Evolutionary conservation across 2,113 vertebrate species (phyloP).

Genomic region (Tylochromis polylepis): DNA sequence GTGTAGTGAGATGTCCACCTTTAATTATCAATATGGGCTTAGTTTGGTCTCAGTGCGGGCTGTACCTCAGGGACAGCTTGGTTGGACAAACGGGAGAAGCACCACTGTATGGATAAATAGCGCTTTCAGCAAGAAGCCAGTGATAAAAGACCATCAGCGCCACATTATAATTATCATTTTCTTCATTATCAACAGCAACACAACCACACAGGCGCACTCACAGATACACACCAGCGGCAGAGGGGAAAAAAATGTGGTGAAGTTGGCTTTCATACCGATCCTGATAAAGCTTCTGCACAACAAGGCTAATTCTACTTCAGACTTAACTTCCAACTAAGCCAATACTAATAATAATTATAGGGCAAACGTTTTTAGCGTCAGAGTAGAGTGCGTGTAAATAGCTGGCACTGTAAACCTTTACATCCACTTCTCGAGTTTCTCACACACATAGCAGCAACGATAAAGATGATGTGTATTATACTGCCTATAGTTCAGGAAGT

Average conservation of each 20-base stretch:
- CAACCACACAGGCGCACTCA: neutral
- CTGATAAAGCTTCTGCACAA: constrained; percentile 36
- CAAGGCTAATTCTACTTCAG: constrained; percentile 41
- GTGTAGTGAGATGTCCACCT: neutral
- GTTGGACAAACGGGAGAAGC: constrained; percentile 11
- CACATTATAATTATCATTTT: constrained; percentile 49
- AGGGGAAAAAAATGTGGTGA: neutral
- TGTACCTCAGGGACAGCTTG: constrained; percentile 25
- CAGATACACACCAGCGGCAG: neutral
- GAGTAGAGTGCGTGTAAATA: neutral
- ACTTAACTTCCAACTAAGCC: constrained; percentile 28
- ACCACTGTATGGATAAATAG: constrained; percentile 28
- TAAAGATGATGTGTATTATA: neutral
- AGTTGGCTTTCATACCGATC: constrained; percentile 29
- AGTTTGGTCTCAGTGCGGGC: neutral
- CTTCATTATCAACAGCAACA: constrained; percentile 44
- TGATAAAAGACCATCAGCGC: constrained; percentile 42
- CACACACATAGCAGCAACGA: neutral
- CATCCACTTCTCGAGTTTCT: neutral
- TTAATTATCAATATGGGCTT: constrained; percentile 14
- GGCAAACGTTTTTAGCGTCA: constrained; percentile 13
- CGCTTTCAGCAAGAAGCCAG: constrained; percentile 10
- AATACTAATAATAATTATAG: constrained; percentile 32
- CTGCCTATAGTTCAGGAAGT: neutral
- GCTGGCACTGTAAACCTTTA: neutral